Percentiles rank a stretch among this genome's conserved stretches.
These are phyloP conservation scores for Hirundichthys speculiger DNA, from an alignment of 2,113 vertebrate genomes.

Conservation along the genomic window DNA sequence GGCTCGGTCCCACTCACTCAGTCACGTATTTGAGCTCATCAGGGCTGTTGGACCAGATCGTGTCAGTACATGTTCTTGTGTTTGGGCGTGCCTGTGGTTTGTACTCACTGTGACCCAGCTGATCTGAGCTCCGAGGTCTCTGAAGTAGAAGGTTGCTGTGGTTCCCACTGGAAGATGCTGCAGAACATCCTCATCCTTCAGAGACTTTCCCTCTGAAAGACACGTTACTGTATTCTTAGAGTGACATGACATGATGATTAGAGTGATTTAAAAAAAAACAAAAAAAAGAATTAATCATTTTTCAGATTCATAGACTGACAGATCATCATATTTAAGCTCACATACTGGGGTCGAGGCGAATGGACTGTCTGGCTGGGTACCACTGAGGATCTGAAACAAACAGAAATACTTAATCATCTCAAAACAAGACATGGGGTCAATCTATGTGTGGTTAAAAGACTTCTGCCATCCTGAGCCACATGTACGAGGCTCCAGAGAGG, in stretches of 20 bases:
- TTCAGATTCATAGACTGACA: neutral
- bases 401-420: neutral
- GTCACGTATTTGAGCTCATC: slow-evolving; percentile 16
- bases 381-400: slow-evolving; percentile 88
- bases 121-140: slow-evolving; percentile 94
- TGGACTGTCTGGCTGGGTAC: slow-evolving; percentile 92
- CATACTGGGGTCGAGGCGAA: slow-evolving; percentile 93
- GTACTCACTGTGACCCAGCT: slow-evolving; percentile 95
- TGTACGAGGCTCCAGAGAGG: slow-evolving; percentile 15
- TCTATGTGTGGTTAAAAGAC: neutral
- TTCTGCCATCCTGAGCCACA: slow-evolving; percentile 18
- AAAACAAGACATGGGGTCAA: neutral
- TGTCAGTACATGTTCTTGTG: slow-evolving; percentile 4
- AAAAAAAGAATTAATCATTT: neutral
- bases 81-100: neutral
- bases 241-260: neutral
- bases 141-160: slow-evolving; percentile 94
- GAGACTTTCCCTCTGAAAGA: slow-evolving; percentile 89
- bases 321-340: slow-evolving; percentile 21
- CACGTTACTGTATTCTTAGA: neutral
- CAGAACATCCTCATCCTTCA: slow-evolving; percentile 93
- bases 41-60: neutral
- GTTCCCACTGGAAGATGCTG: slow-evolving; percentile 95
- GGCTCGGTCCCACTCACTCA: slow-evolving; percentile 17
- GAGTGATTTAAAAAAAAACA: neutral